Base-by-base conservation (phyloP, 2,113 vertebrate species). In the Balaenoptera acutorostrata region DNA sequence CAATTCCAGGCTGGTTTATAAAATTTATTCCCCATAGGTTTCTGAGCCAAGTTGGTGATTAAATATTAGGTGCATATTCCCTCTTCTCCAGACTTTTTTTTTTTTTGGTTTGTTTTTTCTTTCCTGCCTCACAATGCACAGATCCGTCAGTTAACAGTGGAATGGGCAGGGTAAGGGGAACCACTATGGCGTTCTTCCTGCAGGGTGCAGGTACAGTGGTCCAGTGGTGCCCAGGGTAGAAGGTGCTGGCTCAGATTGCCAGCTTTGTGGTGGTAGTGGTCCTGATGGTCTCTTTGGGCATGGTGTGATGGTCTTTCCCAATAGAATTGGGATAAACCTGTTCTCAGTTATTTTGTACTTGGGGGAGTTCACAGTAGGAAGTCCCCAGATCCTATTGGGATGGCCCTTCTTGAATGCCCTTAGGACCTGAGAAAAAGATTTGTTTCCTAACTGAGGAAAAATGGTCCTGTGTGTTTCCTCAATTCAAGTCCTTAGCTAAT, bases 261-360 rank as follows among this genome's bases (percentile, higher is more conserved):
- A 27, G 8, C 77, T 86, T 27, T 21, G 18, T 88, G 41, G 44
- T 61, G 11, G 20, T 21, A 25, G 52, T 63, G 10, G 27, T 36
- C 33, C n/a, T 59, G 5, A 64, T 36, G 29, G 25, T 81, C 39
- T 77, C 2, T 81, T 80, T 78, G n/a, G 27, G 41, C 2, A 2
- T 81, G 36, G 39, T 68, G 20, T 55, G 25, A 23, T 66, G 46
- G 27, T 90, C 59, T 59, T 92, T 78, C 33, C 57, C 29, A 15
- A 1, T 39, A 78, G 49, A 59, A 52, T 52, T 86, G 69, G n/a
- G 21, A 52, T 39, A 68, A 90, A 78, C 20, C 25, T 85, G 6
- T 94, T 88, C 41, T 55, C 41, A 88, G 59, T 94, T 95, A 66
- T 52, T 84, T 96, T 82, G 59, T 64, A 39, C 14, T 93, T 84